These are phyloP conservation scores for Acronicta alni DNA, from an alignment of 2,888 invertebrate genomes.

Conservation along the genomic window DNA sequence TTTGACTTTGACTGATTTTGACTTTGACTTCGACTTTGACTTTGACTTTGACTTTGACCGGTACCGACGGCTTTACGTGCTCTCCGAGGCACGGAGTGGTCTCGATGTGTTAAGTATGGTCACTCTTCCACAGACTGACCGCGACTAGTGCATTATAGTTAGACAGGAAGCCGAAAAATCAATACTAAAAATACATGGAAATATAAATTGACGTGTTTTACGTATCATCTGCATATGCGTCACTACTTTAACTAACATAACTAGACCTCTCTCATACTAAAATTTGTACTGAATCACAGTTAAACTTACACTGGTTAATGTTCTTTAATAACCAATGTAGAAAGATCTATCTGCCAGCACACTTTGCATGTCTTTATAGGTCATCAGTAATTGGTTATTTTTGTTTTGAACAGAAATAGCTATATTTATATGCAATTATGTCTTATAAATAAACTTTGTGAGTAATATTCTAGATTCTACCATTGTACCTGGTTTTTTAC, in stretches of 20 bases:
- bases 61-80: too few species aligned
- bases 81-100: too few species aligned
- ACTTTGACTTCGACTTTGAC: too few species aligned
- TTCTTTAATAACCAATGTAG: not conserved
- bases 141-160: too few species aligned
- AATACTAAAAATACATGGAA: not conserved
- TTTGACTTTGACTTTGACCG: too few species aligned
- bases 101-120: too few species aligned
- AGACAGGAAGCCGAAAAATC: too few species aligned
- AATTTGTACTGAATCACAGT: not conserved
- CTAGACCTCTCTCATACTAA: not conserved
- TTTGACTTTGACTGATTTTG: too few species aligned
- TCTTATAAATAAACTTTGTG: conserved; percentile 6
- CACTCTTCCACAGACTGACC: too few species aligned
- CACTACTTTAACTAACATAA: not conserved
- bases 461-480: conserved; percentile 3
- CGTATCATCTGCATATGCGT: conserved; percentile 4
- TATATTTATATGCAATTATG: not conserved
- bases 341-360: not conserved
- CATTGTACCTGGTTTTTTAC: not conserved
- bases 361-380: not conserved
- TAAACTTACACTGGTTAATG: not conserved
- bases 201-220: not conserved
- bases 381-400: not conserved
- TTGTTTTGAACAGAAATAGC: conserved; percentile 1